Evolutionary conservation across 2,113 vertebrate species (phyloP).

Genomic region (Dunckerocampus dactyliophorus): DNA sequence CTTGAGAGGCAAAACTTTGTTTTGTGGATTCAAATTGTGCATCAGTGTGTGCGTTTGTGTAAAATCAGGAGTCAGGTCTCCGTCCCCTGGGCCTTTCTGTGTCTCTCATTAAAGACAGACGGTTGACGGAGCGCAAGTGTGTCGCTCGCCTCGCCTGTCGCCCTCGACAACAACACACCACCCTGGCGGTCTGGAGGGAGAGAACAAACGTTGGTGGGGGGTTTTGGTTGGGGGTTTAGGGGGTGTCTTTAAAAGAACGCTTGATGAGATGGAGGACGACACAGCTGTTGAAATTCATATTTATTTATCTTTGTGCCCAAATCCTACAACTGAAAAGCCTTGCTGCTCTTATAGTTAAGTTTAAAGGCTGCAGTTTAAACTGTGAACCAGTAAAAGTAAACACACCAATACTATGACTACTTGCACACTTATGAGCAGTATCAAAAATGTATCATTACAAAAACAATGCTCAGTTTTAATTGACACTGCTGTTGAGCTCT

Average conservation of each 20-base stretch:
- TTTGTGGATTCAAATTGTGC: conserved; percentile 40
- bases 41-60: conserved; percentile 35
- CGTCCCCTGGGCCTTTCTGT: conserved; percentile 71
- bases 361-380: background rate
- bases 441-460: no score
- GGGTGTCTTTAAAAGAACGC: conserved; percentile 33
- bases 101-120: conserved; percentile 78
- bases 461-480: background rate
- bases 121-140: conserved; percentile 75
- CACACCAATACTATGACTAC: no score
- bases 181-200: conserved; percentile 68
- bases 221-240: conserved; percentile 2
- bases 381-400: no score
- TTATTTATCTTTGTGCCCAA: conserved; percentile 30
- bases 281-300: conserved; percentile 52
- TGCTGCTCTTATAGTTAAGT: background rate
- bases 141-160: conserved; percentile 73
- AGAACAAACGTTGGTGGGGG: conserved; percentile 37
- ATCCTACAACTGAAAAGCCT: background rate
- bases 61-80: conserved; percentile 63
- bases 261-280: conserved; percentile 52
- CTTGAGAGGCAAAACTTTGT: conserved; percentile 40
- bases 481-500: no score
- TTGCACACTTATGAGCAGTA: no score
- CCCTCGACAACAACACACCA: conserved; percentile 72